These are phyloP conservation scores for Intellagama lesueurii DNA, from an alignment of 2,797 vertebrate genomes.

Conservation along the genomic window DNA sequence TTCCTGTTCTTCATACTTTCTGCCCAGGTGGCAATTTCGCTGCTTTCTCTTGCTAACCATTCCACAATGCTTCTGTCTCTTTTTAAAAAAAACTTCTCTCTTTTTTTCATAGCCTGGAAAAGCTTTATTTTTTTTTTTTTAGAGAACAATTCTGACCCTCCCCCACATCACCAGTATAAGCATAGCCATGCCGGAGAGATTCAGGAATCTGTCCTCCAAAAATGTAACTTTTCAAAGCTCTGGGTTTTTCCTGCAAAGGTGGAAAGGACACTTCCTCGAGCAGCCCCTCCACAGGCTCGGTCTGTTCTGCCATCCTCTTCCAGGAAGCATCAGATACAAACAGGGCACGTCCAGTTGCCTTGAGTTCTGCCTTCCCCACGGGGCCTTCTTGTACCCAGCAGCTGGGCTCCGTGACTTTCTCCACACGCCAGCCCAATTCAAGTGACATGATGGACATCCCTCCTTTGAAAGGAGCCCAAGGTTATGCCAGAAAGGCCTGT, in stretches of 20 bases:
- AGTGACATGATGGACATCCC: constrained; percentile 66
- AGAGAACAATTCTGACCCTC: neutral
- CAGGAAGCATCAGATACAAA: constrained; percentile 60
- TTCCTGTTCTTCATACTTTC: constrained; percentile 42
- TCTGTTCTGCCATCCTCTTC: neutral
- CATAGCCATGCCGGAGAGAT: neutral
- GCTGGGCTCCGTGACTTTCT: constrained; percentile 79
- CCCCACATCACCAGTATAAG: neutral
- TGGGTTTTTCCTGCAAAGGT: neutral
- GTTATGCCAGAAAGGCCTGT: constrained; percentile 72
- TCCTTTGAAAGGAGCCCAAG: constrained; percentile 77
- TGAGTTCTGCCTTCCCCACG: constrained; percentile 17
- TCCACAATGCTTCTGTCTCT: constrained; percentile 30
- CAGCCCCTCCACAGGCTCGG: neutral
- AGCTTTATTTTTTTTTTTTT: neutral
- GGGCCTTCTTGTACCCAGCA: neutral
- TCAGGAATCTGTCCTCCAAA: neutral
- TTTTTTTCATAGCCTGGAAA: constrained; percentile 5
- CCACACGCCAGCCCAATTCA: constrained; percentile 59
- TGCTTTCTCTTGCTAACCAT: constrained; percentile 55
- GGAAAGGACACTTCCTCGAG: constrained; percentile 16
- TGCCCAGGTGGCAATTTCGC: constrained; percentile 53
- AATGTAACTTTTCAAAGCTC: neutral
- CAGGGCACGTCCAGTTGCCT: constrained; percentile 8
- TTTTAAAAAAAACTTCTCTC: accelerated